Evolutionary conservation across 2,888 invertebrate genomes (phyloP).

Genomic region (Metacarcinus magister): DNA sequence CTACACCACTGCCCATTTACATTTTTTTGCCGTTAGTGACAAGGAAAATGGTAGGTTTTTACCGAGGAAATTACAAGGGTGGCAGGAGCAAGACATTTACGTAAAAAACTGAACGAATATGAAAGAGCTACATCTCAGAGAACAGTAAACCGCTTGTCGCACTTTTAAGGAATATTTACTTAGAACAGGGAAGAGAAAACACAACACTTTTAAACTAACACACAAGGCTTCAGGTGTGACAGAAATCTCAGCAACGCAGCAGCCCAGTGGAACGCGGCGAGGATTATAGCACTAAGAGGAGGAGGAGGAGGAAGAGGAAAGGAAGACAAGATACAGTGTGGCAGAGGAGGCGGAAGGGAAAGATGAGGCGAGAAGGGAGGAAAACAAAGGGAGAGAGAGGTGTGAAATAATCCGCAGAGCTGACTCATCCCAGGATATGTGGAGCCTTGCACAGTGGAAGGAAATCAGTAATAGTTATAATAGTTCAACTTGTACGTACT

Average conservation of each 20-base stretch:
- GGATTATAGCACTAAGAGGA: background rate
- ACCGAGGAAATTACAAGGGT: background rate
- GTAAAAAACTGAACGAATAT: background rate
- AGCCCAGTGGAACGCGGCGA: background rate
- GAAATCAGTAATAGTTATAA: background rate
- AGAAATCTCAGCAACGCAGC: background rate
- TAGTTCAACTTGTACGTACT: background rate
- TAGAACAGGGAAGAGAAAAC: background rate
- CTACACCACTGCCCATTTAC: background rate
- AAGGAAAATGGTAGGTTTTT: background rate
- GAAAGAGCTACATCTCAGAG: background rate
- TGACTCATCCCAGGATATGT: background rate
- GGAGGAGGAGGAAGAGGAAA: background rate
- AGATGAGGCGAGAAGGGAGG: background rate
- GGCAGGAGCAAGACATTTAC: background rate
- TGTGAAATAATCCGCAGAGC: background rate
- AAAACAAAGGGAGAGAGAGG: background rate
- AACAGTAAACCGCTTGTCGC: background rate
- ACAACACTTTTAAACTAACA: background rate
- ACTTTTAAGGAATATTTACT: background rate
- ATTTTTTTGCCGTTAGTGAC: background rate
- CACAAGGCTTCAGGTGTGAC: background rate
- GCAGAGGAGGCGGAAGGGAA: background rate
- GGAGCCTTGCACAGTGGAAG: background rate
- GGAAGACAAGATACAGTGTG: background rate